Conservation (phyloP, 2,113 vertebrate genomes). For the Oplegnathus fasciatus region DNA sequence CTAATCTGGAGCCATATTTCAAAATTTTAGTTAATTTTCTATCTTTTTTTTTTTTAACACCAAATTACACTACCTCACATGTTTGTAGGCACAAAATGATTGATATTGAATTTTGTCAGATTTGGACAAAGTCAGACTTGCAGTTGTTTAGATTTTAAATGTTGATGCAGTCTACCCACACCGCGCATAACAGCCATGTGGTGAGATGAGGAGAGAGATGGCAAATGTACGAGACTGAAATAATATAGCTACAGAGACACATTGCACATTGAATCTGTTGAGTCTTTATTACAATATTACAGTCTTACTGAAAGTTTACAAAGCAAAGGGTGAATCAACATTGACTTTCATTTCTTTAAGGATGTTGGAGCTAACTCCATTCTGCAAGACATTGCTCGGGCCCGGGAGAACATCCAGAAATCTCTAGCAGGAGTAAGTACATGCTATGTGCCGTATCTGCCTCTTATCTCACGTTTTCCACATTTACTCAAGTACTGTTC, state of each 20-base stretch:
- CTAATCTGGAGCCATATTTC: neutral
- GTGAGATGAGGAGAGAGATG: neutral
- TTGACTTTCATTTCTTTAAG: slow-evolving; percentile 72
- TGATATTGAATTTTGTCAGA: neutral
- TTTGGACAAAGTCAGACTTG: neutral
- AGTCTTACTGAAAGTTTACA: neutral
- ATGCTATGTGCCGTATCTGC: neutral
- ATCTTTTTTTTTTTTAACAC: neutral
- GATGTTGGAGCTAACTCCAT: slow-evolving; percentile 94
- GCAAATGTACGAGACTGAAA: neutral
- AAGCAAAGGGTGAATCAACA: neutral
- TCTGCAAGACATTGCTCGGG: slow-evolving; percentile 96
- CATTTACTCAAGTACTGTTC: neutral
- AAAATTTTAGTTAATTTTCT: neutral
- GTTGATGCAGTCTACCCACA: neutral
- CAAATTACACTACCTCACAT: neutral
- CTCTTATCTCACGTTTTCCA: neutral
- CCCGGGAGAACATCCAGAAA: slow-evolving; percentile 99
- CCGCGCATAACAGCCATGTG: neutral
- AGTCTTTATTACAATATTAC: too few relatives aligned
- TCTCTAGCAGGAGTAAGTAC: slow-evolving; percentile 96
- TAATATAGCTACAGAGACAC: neutral
- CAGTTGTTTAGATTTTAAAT: neutral
- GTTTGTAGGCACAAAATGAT: neutral
- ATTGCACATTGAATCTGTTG: neutral